These are phyloP conservation scores for Ancistrus triradiatus DNA, from an alignment of 2,113 vertebrate genomes.

Conservation along the genomic window DNA sequence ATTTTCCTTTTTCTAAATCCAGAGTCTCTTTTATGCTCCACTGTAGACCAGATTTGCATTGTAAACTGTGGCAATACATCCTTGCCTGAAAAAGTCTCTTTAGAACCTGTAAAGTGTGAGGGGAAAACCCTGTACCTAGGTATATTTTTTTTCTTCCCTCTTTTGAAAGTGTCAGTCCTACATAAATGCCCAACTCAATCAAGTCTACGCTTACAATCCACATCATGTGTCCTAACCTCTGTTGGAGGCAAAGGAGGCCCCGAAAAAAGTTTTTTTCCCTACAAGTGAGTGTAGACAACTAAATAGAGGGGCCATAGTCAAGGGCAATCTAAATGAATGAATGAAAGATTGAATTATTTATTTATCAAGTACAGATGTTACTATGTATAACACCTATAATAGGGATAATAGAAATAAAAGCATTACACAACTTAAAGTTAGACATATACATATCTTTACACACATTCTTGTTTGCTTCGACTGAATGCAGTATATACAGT, in stretches of 20 bases:
- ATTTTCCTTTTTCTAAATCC: constrained; percentile 1
- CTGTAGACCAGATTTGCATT: constrained; percentile 11
- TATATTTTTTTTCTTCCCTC: constrained; percentile 25
- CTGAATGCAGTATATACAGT: no score
- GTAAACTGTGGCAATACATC: no score
- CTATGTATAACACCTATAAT: no score
- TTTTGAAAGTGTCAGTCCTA: constrained; percentile 8
- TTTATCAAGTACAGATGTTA: no score
- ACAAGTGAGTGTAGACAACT: background rate
- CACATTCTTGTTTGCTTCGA: no score
- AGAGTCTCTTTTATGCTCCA: constrained; percentile 18
- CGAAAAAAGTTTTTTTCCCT: constrained; percentile 14
- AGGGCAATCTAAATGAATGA: background rate
- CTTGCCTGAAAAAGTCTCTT: constrained; percentile 34
- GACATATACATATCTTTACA: no score
- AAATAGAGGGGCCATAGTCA: constrained; percentile 2
- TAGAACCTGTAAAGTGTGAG: constrained; percentile 7
- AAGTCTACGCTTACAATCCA: constrained; percentile 22
- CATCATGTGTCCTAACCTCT: constrained; percentile 28
- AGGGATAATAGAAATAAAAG: no score
- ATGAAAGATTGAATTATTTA: background rate
- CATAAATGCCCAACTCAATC: constrained; percentile 31
- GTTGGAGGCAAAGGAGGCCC: constrained; percentile 20
- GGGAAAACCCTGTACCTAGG: constrained; percentile 13
- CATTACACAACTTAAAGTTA: no score